These are phyloP conservation scores for Megamerina dolium DNA, from an alignment of 2,888 invertebrate species.

Conservation along the genomic window DNA sequence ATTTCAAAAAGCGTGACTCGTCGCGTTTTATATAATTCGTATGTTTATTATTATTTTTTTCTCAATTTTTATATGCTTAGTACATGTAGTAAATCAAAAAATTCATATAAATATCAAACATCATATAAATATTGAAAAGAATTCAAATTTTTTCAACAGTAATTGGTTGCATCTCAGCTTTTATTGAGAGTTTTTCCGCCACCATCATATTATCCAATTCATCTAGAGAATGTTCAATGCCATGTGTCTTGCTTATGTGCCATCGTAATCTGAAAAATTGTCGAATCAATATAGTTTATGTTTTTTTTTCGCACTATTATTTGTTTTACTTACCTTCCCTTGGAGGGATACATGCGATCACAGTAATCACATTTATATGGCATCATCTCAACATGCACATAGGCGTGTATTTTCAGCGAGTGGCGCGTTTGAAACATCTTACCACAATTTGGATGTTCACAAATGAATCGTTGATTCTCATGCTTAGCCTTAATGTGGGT, in stretches of 20 bases:
- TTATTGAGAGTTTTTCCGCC: slow-evolving; percentile 9
- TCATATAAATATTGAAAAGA: too few relatives aligned
- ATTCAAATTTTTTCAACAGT: too few relatives aligned
- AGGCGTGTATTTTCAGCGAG: slow-evolving; percentile 23
- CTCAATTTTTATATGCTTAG: too few relatives aligned
- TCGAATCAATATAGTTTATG: neutral
- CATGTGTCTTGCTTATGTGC: slow-evolving; percentile 20
- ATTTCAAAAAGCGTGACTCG: too few relatives aligned
- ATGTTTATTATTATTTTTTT: too few relatives aligned
- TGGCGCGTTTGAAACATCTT: slow-evolving; percentile 22
- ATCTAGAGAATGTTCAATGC: slow-evolving; percentile 14
- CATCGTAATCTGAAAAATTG: slow-evolving; percentile 19
- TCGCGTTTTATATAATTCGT: too few relatives aligned
- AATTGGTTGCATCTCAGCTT: slow-evolving; percentile 6
- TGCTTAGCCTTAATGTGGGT: slow-evolving; percentile 23
- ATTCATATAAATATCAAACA: too few relatives aligned
- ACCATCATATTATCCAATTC: slow-evolving; percentile 23
- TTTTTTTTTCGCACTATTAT: neutral
- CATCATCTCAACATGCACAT: slow-evolving; percentile 21
- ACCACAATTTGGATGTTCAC: slow-evolving; percentile 19
- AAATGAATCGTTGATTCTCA: slow-evolving; percentile 23
- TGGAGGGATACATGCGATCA: slow-evolving; percentile 17
- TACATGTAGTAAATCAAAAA: too few relatives aligned
- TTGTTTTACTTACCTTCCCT: slow-evolving; percentile 16
- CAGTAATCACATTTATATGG: slow-evolving; percentile 25